These are phyloP conservation scores for Regulus satrapa DNA, from an alignment of 2,113 vertebrate species.

Conservation along the genomic window DNA sequence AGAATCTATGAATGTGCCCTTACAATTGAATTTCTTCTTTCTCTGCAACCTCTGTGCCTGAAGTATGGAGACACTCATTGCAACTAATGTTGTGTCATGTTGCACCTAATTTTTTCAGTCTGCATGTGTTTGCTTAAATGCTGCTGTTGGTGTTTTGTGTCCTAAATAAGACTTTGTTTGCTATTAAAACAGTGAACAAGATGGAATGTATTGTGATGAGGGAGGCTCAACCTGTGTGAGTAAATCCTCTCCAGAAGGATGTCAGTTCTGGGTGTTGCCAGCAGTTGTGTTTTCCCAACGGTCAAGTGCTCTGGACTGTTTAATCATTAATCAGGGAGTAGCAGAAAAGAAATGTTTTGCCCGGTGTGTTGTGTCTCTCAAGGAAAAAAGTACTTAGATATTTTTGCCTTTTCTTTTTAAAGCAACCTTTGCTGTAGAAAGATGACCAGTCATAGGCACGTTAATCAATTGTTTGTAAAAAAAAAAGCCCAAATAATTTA, in stretches of 20 bases:
- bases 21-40: background rate
- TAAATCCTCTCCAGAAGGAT: background rate
- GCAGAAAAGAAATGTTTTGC: background rate
- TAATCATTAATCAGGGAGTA: conserved; percentile 15
- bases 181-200: background rate
- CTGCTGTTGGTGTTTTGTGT: background rate
- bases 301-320: background rate
- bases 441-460: background rate
- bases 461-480: background rate
- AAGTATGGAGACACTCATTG: background rate
- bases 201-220: background rate
- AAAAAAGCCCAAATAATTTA: background rate
- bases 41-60: background rate
- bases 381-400: background rate
- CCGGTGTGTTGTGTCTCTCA: background rate
- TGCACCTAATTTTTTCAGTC: background rate
- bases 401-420: background rate
- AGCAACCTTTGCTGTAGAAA: background rate
- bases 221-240: background rate
- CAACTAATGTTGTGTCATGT: background rate
- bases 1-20: background rate
- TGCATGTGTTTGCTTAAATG: background rate
- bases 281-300: background rate
- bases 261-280: background rate
- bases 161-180: background rate